Base-by-base conservation (phyloP, 1,140 invertebrate species). In the Orchesella cincta region DNA sequence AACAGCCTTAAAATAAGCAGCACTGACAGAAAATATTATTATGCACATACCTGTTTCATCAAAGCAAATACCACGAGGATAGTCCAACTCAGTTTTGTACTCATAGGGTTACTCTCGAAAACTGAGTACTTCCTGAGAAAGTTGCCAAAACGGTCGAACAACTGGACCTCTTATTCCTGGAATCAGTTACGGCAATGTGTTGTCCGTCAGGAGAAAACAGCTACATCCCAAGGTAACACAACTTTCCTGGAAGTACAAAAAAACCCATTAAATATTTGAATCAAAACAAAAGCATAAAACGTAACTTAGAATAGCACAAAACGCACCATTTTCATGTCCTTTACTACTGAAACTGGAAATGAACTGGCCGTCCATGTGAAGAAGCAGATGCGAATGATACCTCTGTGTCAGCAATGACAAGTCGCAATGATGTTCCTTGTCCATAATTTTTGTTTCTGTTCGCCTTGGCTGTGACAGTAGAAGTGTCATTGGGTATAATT, bases 171-270 rank as follows among this genome's bases (percentile, higher is more conserved):
- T 96, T 94, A 86, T 98, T 98, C 73, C 95, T 88, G 0, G 95
- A 96, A 83, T 98, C 96, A 0, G 95, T 94, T 0, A 98, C 94
- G 0, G 94, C 90, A 64, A 98, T 95, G 78, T n/a, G n/a, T n/a
- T n/a, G 93, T 90, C 16, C 93, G 91, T 26, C 92, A 87, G 23
- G 76, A 71, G 0, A 89, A 87, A 0, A 92, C 91, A 12, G 94
- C 94, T 12, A 98, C 93, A 85, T 97, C 97, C 97, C 97, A 98
- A 0, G 96, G 97, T 86, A 97, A 98, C 82, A 95, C 93, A 81
- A 98, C 97, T 82, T 92, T 0, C 95, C 95, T 57, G 54, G n/a
- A 57, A n/a, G n/a, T n/a, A 57, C 3, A 5, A 46, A n/a, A n/a
- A n/a, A 46, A 46, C 18, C 18, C 39, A 8, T 46, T 8, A 46